Evolutionary conservation across 2,113 vertebrate species (phyloP), one percentile per base, ranked within the genome.

Genomic region (Takifugu bimaculatus): DNA sequence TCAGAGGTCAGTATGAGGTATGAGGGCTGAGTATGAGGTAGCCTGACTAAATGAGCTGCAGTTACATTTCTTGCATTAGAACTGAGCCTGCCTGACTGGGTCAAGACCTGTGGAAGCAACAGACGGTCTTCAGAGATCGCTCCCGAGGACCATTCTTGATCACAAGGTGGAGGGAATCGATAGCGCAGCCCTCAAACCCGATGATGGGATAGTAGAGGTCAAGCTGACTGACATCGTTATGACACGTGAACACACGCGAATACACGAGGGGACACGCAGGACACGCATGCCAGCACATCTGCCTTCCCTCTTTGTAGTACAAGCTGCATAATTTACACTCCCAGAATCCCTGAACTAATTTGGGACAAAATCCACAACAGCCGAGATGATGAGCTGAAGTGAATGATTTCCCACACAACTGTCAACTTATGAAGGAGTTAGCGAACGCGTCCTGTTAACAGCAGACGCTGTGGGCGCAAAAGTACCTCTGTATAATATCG

Each of bases 281-380:
- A 60, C 54, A 43, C 27, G 58, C 44, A 6, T 29, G 63, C 57
- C 39, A 47, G 66, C 67, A 70, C 53, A n/a, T 54, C 42, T 60
- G 58, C 52, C 66, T 64, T 47, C 39, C 49, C 10, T 44, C 44
- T 42, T 56, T 57, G 54, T 50, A 53, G 32, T 74, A 54, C 57
- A 72, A 79, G 71, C 63, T 55, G 53, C 54, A 57, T 70, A 61
- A 58, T 68, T 78, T 4, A 9, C 61, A 69, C 73, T 82, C 77
- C 81, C 78, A 77, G 55, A 72, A 54, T 79, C 74, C 75, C 78
- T 76, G 5, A 68, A 58, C 78, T 75, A 74, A 83, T 80, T 79
- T 84, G 64, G 57, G 58, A 59, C 68, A 68, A 74, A 78, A 78
- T 70, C 52, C 69, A 73, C 69, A 80, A 72, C 69, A 83, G 77